Conservation (phyloP, 2,113 vertebrate species). For the Scartelaos histophorus region DNA sequence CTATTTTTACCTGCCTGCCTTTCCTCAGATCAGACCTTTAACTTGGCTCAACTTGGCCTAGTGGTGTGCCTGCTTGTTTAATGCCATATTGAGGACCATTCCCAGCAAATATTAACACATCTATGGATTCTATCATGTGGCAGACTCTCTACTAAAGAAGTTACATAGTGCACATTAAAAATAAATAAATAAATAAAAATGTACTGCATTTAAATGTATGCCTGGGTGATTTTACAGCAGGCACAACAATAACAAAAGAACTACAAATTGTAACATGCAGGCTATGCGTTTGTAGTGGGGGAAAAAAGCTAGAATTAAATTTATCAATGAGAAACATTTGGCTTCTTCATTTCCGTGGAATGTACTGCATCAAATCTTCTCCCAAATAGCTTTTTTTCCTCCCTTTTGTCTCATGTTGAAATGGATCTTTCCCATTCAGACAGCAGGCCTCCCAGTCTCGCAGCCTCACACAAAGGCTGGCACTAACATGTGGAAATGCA, state of each 20-base stretch:
- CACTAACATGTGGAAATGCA: conserved; percentile 59
- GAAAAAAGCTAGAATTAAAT: background rate
- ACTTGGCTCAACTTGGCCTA: no score
- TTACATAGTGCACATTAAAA: no score
- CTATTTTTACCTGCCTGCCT: no score
- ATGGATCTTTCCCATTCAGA: conserved; percentile 27
- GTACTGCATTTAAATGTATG: background rate
- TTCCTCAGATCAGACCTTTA: no score
- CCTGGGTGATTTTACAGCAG: background rate
- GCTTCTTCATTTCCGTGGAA: conserved; percentile 23
- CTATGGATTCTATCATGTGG: no score
- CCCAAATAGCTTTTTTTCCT: conserved; percentile 25
- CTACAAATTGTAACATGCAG: background rate
- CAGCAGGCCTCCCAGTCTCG: conserved; percentile 35
- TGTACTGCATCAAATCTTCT: conserved; percentile 27
- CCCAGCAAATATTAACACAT: no score
- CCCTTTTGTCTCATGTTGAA: conserved; percentile 38
- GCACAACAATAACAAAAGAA: background rate
- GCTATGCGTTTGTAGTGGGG: background rate
- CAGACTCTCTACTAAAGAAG: no score
- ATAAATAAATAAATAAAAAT: no score
- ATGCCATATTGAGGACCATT: no score
- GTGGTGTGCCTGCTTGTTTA: no score
- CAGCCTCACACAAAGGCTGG: conserved; percentile 52
- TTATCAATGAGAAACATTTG: background rate